Evolutionary conservation across 2,888 invertebrate species (phyloP).

Genomic region (Chrysolina americana): DNA sequence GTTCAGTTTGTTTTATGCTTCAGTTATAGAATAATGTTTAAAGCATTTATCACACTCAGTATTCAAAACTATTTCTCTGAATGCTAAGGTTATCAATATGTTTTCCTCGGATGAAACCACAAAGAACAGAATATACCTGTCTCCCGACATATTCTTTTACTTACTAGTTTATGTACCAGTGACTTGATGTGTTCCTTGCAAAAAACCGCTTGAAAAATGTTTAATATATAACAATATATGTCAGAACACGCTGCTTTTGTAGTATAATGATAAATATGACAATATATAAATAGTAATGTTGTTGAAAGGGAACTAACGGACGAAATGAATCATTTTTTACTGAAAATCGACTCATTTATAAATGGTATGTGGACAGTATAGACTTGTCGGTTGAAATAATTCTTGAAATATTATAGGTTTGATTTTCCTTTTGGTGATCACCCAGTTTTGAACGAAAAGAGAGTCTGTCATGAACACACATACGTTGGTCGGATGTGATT

Average conservation of each 20-base stretch:
- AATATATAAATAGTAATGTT: conserved; percentile 2
- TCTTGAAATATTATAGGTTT: too few relatives aligned
- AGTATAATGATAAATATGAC: conserved; percentile 18
- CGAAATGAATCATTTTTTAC: not conserved
- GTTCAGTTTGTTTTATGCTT: too few relatives aligned
- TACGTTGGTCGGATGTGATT: too few relatives aligned
- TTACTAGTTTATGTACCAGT: conserved; percentile 14
- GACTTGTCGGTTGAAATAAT: too few relatives aligned
- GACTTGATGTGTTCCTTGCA: conserved; percentile 23
- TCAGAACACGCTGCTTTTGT: conserved; percentile 19
- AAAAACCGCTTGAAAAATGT: conserved; percentile 15
- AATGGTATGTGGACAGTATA: not conserved
- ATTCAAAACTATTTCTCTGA: too few relatives aligned
- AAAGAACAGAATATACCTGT: not conserved
- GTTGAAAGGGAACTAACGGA: not conserved
- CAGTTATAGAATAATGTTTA: too few relatives aligned
- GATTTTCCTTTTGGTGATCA: too few relatives aligned
- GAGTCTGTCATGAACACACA: too few relatives aligned
- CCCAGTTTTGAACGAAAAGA: too few relatives aligned
- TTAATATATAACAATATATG: not conserved
- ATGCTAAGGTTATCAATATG: too few relatives aligned
- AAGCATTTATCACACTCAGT: too few relatives aligned
- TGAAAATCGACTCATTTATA: not conserved
- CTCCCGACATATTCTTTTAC: not conserved
- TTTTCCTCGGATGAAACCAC: not conserved